phyloP scores from a whole-genome alignment of 2,113 vertebrate genomes.

The Heteronetta atricapilla region DNA sequence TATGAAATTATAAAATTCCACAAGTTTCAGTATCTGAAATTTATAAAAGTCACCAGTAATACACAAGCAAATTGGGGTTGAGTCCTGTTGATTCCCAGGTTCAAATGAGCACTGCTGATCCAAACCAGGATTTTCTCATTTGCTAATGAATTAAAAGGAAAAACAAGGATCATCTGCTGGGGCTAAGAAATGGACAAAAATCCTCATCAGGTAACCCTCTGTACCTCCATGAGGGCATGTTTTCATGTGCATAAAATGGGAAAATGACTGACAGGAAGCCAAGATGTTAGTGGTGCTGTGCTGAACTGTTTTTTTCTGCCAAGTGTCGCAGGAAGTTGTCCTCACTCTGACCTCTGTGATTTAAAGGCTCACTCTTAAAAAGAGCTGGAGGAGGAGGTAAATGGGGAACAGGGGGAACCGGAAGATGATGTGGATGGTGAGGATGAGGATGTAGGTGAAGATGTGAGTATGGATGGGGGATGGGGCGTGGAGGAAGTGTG shows the following conservation, averaged over 20 bases:
- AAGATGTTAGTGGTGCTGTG: conserved; percentile 85
- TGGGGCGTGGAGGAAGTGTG: conserved; percentile 70
- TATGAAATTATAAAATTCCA: conserved; percentile 81
- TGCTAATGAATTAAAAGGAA: not conserved
- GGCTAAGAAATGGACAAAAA: not conserved
- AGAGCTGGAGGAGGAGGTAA: conserved; percentile 92
- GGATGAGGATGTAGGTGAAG: conserved; percentile 86
- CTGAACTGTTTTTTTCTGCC: conserved; percentile 85
- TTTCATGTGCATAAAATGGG: not conserved
- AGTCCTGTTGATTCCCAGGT: conserved; percentile 60
- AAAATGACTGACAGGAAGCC: not conserved
- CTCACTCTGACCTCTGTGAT: conserved; percentile 89
- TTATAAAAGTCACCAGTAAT: conserved; percentile 77
- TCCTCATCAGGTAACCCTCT: not conserved
- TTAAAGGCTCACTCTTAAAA: conserved; percentile 95
- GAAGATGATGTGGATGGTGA: conserved; percentile 85
- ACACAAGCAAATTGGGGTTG: conserved; percentile 51
- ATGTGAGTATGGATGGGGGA: conserved; percentile 87
- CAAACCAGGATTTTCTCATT: not conserved
- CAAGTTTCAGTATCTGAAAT: conserved; percentile 64
- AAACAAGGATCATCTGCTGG: not conserved
- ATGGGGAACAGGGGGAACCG: conserved; percentile 86
- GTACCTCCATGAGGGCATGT: not conserved
- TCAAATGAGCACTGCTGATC: conserved; percentile 28
- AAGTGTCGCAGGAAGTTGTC: conserved; percentile 92